Conservation (phyloP, 2,113 vertebrate genomes). For the Calyptomena viridis region DNA sequence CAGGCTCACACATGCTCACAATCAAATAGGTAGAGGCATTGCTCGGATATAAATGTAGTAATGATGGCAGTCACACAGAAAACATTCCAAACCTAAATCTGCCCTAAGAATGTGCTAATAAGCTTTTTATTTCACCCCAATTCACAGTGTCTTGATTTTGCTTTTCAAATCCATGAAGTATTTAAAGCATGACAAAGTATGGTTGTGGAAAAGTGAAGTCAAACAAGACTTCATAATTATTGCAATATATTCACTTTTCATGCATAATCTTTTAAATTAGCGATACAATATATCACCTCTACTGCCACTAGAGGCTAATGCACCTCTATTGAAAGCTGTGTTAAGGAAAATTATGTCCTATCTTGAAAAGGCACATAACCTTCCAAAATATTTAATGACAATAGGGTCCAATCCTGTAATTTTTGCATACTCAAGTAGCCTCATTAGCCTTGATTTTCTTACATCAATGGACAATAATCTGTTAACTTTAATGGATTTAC, state of each 20-base stretch:
- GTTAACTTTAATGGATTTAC: constrained; percentile 57
- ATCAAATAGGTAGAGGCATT: constrained; percentile 1
- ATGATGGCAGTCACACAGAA: constrained; percentile 38
- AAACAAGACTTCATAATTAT: constrained; percentile 68
- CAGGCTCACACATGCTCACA: background rate
- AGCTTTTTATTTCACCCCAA: constrained; percentile 19
- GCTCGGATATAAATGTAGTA: constrained; percentile 18
- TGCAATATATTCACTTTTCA: constrained; percentile 60
- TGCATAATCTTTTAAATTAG: constrained; percentile 62
- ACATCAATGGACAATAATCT: constrained; percentile 35
- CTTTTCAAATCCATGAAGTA: background rate
- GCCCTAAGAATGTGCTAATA: background rate
- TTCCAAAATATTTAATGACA: constrained; percentile 59
- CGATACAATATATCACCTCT: constrained; percentile 48
- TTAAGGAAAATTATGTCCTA: constrained; percentile 59
- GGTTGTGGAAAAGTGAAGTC: constrained; percentile 55
- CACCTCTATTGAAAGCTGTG: constrained; percentile 53
- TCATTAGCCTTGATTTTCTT: constrained; percentile 61
- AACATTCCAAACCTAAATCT: constrained; percentile 13
- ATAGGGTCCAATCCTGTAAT: constrained; percentile 15
- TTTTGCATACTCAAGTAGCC: constrained; percentile 44
- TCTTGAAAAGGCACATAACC: constrained; percentile 37
- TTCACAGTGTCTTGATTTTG: constrained; percentile 17
- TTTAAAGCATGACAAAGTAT: constrained; percentile 35
- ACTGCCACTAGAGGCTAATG: constrained; percentile 62